A percentile compares a stretch with the other conserved stretches of the same genome.
Evolutionary conservation across 2,113 vertebrate species (phyloP).

Genomic region (Scopus umbretta): DNA sequence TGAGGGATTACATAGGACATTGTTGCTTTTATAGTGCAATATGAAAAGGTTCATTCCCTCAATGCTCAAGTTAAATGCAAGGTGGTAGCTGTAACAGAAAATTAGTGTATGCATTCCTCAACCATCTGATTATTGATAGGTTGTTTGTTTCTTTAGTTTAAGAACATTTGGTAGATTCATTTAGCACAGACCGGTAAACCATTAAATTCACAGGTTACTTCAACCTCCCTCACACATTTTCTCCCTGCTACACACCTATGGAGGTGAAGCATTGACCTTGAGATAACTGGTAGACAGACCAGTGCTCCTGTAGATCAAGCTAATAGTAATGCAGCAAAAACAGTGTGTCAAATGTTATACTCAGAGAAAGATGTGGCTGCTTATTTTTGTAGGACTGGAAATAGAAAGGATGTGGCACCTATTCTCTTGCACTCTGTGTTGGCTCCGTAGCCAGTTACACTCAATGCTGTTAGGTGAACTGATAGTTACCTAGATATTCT

Average conservation of each 20-base stretch:
- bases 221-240: neutral
- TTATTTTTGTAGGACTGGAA: neutral
- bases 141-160: neutral
- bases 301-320: neutral
- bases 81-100: neutral
- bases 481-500: neutral
- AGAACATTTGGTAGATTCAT: neutral
- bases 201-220: neutral
- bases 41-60: neutral
- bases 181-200: neutral
- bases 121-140: neutral
- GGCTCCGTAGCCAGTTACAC: neutral
- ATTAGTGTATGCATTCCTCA: neutral
- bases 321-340: neutral
- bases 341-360: neutral
- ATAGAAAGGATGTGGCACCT: fast-evolving
- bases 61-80: neutral
- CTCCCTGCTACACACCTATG: neutral
- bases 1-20: neutral
- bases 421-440: neutral
- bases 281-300: neutral
- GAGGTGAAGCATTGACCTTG: neutral
- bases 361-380: neutral
- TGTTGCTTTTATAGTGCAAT: neutral
- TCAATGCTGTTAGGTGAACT: neutral